Evolutionary conservation across 2,888 invertebrate species (phyloP).

Genomic region (Odontomyia ornata): DNA sequence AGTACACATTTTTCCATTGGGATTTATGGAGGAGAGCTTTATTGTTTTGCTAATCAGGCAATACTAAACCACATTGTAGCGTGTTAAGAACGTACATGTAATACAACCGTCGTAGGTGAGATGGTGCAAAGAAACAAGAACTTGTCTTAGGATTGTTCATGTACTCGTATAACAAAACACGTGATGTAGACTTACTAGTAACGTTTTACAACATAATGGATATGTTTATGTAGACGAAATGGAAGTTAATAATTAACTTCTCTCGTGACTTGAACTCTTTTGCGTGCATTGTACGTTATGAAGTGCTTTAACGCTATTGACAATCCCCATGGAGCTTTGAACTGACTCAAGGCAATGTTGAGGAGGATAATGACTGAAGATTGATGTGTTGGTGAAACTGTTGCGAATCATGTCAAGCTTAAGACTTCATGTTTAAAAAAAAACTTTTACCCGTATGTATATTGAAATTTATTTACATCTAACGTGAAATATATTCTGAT

Average conservation of each 20-base stretch:
- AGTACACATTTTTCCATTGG: too few species aligned
- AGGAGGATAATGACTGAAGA: too few species aligned
- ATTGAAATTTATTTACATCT: too few species aligned
- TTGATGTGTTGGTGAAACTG: too few species aligned
- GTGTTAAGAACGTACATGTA: not conserved
- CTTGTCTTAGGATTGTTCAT: not conserved
- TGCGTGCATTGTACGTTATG: not conserved
- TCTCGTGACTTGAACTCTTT: not conserved
- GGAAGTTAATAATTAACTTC: not conserved
- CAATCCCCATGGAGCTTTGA: too few species aligned
- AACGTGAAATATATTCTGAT: too few species aligned
- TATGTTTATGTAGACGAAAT: slow-evolving; percentile 2
- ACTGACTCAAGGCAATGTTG: too few species aligned
- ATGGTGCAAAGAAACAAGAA: not conserved
- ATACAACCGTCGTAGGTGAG: not conserved
- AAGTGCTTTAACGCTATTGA: too few species aligned
- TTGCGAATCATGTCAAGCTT: too few species aligned
- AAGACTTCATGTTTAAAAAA: too few species aligned
- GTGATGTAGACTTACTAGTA: not conserved
- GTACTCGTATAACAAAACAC: not conserved
- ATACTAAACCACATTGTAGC: not conserved
- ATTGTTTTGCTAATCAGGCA: not conserved
- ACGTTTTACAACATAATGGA: not conserved
- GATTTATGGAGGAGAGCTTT: not conserved
- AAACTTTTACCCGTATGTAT: too few species aligned